Percentiles rank a stretch among this genome's conserved stretches.
Conservation (phyloP, 2,113 vertebrate genomes). For the Eretmodus cyanostictus region DNA sequence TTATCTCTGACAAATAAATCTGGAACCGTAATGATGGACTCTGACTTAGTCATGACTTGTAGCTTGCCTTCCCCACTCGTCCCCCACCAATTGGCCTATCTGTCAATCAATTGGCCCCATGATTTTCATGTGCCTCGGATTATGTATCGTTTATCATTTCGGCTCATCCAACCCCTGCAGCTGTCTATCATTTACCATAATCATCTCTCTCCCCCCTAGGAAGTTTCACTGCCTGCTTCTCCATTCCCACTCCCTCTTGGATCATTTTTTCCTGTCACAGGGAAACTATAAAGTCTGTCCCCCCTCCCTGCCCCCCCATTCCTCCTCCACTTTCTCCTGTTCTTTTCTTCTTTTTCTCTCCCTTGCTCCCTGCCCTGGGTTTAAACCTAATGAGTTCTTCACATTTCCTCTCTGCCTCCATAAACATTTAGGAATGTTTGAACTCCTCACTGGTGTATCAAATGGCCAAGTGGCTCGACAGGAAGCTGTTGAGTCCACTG, state of each 20-base stretch:
- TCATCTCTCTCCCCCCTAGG: slow-evolving; percentile 12
- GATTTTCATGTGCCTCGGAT: slow-evolving; percentile 49
- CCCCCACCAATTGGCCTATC: slow-evolving; percentile 54
- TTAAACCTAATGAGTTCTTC: slow-evolving; percentile 47
- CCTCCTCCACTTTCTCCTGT: background rate
- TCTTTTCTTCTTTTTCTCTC: slow-evolving; percentile 13
- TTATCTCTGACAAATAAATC: slow-evolving; percentile 67
- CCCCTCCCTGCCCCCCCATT: background rate
- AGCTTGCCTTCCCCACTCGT: slow-evolving; percentile 39
- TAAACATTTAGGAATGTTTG: background rate
- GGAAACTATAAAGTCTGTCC: slow-evolving; percentile 12
- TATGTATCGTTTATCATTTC: slow-evolving; percentile 54
- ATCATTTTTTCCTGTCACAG: slow-evolving; percentile 24
- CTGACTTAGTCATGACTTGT: slow-evolving; percentile 57
- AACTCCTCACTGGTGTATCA: slow-evolving; percentile 24
- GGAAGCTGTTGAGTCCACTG: background rate
- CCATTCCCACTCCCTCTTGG: background rate
- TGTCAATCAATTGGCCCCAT: slow-evolving; percentile 54
- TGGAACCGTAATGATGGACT: slow-evolving; percentile 45
- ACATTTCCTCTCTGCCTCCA: slow-evolving; percentile 18
- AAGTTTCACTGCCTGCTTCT: slow-evolving; percentile 25
- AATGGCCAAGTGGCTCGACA: background rate
- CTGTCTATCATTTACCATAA: slow-evolving; percentile 57
- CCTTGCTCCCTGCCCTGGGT: slow-evolving; percentile 13
- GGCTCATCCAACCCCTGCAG: slow-evolving; percentile 43